Percentiles rank a stretch among this genome's conserved stretches.
Conservation (phyloP, 2,797 vertebrate species). For the Denticeps clupeoides region DNA sequence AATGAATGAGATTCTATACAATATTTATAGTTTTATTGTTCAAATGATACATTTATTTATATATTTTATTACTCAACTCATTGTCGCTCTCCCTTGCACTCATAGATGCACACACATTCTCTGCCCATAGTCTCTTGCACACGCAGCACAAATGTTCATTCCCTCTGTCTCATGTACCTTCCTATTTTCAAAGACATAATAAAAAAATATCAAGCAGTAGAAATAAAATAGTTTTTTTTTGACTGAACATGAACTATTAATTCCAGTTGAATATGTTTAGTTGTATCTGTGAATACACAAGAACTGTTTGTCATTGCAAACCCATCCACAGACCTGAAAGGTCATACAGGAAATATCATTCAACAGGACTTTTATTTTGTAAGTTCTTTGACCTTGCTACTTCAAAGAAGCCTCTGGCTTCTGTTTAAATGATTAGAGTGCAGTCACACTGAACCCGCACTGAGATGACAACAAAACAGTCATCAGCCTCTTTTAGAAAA, state of each 20-base stretch:
- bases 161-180: slow-evolving; percentile 29
- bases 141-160: too few relatives aligned
- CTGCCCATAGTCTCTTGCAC: too few relatives aligned
- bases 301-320: too few relatives aligned
- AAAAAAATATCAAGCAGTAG: slow-evolving; percentile 21
- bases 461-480: slow-evolving; percentile 11
- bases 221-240: slow-evolving; percentile 20
- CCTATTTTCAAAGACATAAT: slow-evolving; percentile 16
- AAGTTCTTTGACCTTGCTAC: slow-evolving; percentile 12
- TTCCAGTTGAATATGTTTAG: slow-evolving; percentile 50
- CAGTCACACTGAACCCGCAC: slow-evolving; percentile 11
- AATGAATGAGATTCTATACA: slow-evolving; percentile 69
- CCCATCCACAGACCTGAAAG: too few relatives aligned
- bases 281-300: too few relatives aligned
- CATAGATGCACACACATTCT: slow-evolving; percentile 26
- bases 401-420: background rate
- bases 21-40: slow-evolving; percentile 65
- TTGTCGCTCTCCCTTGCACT: slow-evolving; percentile 37
- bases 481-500: slow-evolving; percentile 10
- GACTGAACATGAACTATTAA: slow-evolving; percentile 27
- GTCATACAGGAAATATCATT: slow-evolving; percentile 19
- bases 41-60: slow-evolving; percentile 60
- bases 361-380: slow-evolving; percentile 6
- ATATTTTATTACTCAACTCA: slow-evolving; percentile 47
- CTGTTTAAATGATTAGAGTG: slow-evolving; percentile 8